Percentiles rank a stretch among this genome's conserved stretches.
Evolutionary conservation across 1,140 invertebrate species (phyloP).

Genomic region (Monochamus saltuarius): DNA sequence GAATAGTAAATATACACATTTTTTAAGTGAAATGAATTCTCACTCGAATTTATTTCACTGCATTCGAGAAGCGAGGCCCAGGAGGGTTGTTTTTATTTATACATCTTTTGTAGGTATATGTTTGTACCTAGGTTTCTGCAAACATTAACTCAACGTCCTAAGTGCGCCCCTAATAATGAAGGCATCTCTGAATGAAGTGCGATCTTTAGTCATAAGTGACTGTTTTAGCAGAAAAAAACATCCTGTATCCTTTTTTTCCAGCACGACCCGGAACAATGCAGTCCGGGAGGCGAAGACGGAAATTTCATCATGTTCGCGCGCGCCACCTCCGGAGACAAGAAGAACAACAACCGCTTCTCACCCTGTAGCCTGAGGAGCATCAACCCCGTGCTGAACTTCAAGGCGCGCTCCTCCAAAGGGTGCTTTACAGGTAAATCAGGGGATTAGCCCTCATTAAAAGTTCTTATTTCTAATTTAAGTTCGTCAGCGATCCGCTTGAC

Average conservation of each 20-base stretch:
- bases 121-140: too few relatives aligned
- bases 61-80: too few relatives aligned
- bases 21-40: too few relatives aligned
- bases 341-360: constrained; percentile 95
- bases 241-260: constrained; percentile 53
- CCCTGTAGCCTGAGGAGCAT: constrained; percentile 92
- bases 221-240: neutral
- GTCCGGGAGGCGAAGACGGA: constrained; percentile 88
- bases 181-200: too few relatives aligned
- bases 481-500: neutral
- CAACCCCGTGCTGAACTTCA: constrained; percentile 90
- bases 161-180: too few relatives aligned
- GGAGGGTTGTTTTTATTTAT: too few relatives aligned
- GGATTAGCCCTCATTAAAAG: neutral
- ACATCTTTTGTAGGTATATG: too few relatives aligned
- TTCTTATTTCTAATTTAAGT: too few relatives aligned
- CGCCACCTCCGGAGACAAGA: constrained; percentile 93
- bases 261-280: constrained; percentile 94
- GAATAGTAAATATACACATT: too few relatives aligned
- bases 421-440: constrained; percentile 80
- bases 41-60: too few relatives aligned
- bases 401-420: constrained; percentile 84
- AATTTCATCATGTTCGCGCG: constrained; percentile 98
- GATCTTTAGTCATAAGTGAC: too few relatives aligned
- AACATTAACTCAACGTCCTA: too few relatives aligned